These are phyloP conservation scores for Acleris emargana DNA, from an alignment of 2,888 invertebrate species.

Conservation along the genomic window DNA sequence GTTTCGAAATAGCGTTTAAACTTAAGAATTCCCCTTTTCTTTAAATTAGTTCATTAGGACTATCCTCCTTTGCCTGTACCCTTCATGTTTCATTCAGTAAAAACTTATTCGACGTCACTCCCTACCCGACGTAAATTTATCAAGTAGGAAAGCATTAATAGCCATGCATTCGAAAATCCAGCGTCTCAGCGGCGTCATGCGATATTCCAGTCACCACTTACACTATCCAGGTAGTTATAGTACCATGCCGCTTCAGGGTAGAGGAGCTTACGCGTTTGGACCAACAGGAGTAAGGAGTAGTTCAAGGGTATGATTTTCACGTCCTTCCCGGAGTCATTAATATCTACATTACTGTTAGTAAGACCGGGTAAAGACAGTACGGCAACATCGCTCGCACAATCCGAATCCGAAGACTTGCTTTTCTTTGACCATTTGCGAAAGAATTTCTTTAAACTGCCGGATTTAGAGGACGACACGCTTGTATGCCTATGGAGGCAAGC, in stretches of 20 bases:
- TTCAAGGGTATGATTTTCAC: conserved; percentile 65
- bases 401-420: conserved; percentile 53
- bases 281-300: conserved; percentile 67
- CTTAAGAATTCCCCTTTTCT: too few relatives aligned
- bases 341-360: conserved; percentile 60
- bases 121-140: background rate
- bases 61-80: too few relatives aligned
- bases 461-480: conserved; percentile 57
- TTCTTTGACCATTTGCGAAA: conserved; percentile 60
- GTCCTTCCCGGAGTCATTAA: conserved; percentile 68
- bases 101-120: too few relatives aligned
- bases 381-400: conserved; percentile 62
- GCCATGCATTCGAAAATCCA: conserved; percentile 49
- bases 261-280: conserved; percentile 68
- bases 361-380: conserved; percentile 68
- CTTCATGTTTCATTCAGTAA: too few relatives aligned
- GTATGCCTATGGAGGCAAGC: conserved; percentile 61
- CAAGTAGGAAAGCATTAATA: conserved; percentile 38
- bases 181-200: conserved; percentile 37
- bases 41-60: too few relatives aligned
- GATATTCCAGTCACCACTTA: conserved; percentile 69
- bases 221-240: conserved; percentile 77
- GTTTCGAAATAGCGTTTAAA: too few relatives aligned
- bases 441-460: conserved; percentile 59
- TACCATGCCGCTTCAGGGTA: conserved; percentile 76